Percentiles rank a stretch among this genome's conserved stretches.
Conservation (phyloP, 2,888 invertebrate species). For the Drepana falcataria region DNA sequence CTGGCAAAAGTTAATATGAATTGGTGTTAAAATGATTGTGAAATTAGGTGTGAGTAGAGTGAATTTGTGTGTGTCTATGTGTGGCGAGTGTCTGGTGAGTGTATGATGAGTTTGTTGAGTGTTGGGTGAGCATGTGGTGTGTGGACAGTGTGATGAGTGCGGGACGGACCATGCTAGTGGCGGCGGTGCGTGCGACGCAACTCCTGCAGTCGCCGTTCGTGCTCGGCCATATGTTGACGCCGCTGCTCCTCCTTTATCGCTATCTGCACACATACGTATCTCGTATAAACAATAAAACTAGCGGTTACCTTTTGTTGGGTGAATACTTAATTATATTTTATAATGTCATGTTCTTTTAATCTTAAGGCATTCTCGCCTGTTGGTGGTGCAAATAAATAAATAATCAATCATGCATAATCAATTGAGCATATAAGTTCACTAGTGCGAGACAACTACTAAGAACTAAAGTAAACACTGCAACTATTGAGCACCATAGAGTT, state of each 20-base stretch:
- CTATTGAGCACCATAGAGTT: too few relatives aligned
- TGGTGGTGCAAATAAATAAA: too few relatives aligned
- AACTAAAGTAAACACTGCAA: too few relatives aligned
- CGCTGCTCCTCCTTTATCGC: conserved; percentile 93
- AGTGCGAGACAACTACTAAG: too few relatives aligned
- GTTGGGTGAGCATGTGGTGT: conserved; percentile 8
- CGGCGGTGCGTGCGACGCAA: conserved; percentile 79
- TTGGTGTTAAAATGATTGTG: conserved; percentile 30
- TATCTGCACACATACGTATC: conserved; percentile 79
- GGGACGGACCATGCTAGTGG: conserved; percentile 76
- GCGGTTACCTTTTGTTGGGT: background rate
- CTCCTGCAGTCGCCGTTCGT: conserved; percentile 88
- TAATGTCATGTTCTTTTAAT: too few relatives aligned
- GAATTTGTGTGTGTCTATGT: conserved; percentile 8
- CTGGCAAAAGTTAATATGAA: conserved; percentile 35
- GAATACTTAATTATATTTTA: too few relatives aligned
- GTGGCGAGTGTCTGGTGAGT: conserved; percentile 8
- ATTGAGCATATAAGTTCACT: too few relatives aligned
- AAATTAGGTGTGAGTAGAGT: conserved; percentile 9
- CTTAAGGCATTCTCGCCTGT: too few relatives aligned
- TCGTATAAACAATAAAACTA: conserved; percentile 1
- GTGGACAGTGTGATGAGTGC: conserved; percentile 14
- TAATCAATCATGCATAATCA: too few relatives aligned
- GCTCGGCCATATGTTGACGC: conserved; percentile 91
- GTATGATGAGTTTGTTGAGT: conserved; percentile 6